Evolutionary conservation across 2,888 invertebrate species (phyloP).

Genomic region (Adineta ricciae): DNA sequence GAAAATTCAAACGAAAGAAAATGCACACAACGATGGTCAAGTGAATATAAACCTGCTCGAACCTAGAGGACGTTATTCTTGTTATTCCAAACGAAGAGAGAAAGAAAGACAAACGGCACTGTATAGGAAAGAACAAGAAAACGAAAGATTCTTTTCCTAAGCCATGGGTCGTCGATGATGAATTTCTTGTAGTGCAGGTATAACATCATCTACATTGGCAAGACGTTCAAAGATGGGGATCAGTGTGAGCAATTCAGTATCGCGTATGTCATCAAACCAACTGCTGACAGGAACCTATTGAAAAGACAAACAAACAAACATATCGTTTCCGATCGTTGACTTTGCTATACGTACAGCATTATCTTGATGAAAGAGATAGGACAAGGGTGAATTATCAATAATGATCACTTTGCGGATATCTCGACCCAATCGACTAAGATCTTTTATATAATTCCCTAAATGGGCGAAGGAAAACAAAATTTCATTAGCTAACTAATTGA

Average conservation of each 20-base stretch:
- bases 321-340: too few species aligned
- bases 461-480: too few species aligned
- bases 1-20: too few species aligned
- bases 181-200: conserved; percentile 18
- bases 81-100: neutral
- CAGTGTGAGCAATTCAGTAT: conserved; percentile 87
- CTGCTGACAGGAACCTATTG: conserved; percentile 77
- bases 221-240: conserved; percentile 95
- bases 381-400: conserved; percentile 97
- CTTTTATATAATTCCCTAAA: conserved; percentile 52
- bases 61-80: neutral
- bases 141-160: neutral
- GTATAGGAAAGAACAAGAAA: neutral
- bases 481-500: too few species aligned
- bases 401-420: conserved; percentile 91
- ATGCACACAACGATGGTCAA: too few species aligned
- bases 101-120: conserved; percentile 22
- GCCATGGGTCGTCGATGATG: neutral
- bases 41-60: neutral
- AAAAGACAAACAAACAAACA: conserved; percentile 56
- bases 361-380: conserved; percentile 99
- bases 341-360: conserved; percentile 74
- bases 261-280: conserved; percentile 98
- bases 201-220: conserved; percentile 59
- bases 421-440: conserved; percentile 88